Evolutionary conservation across 2,888 invertebrate genomes (phyloP), one percentile per base, ranked within the genome.

Genomic region (Holacanthella duospinosa): DNA sequence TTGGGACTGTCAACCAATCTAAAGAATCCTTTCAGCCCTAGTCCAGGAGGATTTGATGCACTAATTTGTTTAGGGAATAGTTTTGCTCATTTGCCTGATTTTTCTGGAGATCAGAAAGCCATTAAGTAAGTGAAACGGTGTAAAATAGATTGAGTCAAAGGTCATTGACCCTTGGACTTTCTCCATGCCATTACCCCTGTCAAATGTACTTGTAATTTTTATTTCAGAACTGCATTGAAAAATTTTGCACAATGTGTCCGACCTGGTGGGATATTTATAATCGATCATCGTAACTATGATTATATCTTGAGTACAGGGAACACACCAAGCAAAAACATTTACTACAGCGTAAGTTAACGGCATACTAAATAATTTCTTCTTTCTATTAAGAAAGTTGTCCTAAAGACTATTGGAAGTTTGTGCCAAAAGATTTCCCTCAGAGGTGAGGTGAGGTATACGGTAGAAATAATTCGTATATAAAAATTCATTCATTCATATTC

Each of bases 221-320:
- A 24, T 69, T 68, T 12, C 68, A 76, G 76, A 63, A 29, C 71
- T 48, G 91, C 92, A 12, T 78, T 93, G 25, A 78, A 76, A 60
- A 91, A 93, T 78, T 93, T 93, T 76, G 85, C 87, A 69, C 82
- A 83, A 72, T 88, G 90, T 76, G 81, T 93, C 2, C 89, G 88
- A 76, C 89, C 90, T 0, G 91, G 90, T 2, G 92, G 93, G 0
- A 79, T 91, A 19, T 78, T 93, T 55, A 79, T 92, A 58, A 91
- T 93, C 60, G 92, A 93, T 77, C 93, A 93, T 74, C 84, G 92
- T 74, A 93, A 93, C 77, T 93, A 91, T 71, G 93, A 93, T 75
- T 82, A 83, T 75, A 89, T 91, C 67, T 83, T 92, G 69, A 83
- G 84, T 62, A 82, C 82, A 21, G 91, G 92, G 3, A 79, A 81